A percentile compares a stretch with the other conserved stretches of the same genome.
phyloP scores from a whole-genome alignment of 2,888 invertebrate species.

The Agriopis leucophaearia region DNA sequence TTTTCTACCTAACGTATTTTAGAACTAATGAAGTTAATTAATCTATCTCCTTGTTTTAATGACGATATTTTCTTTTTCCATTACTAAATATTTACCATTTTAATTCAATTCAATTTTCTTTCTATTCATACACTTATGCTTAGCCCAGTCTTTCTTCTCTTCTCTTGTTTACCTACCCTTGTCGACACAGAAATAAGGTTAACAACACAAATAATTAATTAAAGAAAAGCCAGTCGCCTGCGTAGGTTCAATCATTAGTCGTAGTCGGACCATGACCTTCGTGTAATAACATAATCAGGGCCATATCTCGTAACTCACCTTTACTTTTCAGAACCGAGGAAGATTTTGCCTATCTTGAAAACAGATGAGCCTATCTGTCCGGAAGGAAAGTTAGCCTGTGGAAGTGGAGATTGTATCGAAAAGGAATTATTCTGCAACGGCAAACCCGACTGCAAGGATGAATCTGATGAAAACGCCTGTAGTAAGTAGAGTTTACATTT shows the following conservation, averaged over 20 bases:
- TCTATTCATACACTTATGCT: slow-evolving; percentile 56
- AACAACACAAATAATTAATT: slow-evolving; percentile 52
- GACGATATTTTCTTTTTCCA: slow-evolving; percentile 17
- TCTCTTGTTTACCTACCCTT: slow-evolving; percentile 52
- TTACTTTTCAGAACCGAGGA: slow-evolving; percentile 92
- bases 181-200: slow-evolving; percentile 60
- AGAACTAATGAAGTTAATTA: slow-evolving; percentile 30
- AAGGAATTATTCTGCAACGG: slow-evolving; percentile 97
- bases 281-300: not conserved
- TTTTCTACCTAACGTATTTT: slow-evolving; percentile 22
- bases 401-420: slow-evolving; percentile 96
- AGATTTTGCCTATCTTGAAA: slow-evolving; percentile 94
- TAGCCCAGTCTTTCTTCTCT: slow-evolving; percentile 62
- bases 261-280: not conserved
- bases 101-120: slow-evolving; percentile 13
- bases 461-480: slow-evolving; percentile 98
- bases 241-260: slow-evolving; percentile 42
- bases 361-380: slow-evolving; percentile 97
- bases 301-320: slow-evolving; percentile 1
- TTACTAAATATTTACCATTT: slow-evolving; percentile 18
- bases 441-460: slow-evolving; percentile 96
- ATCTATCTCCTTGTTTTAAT: slow-evolving; percentile 10
- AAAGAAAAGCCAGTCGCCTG: slow-evolving; percentile 52
- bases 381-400: slow-evolving; percentile 96
- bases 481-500: slow-evolving; percentile 88